These are phyloP conservation scores for Ormyrus pomaceus DNA, from an alignment of 2,888 invertebrate genomes.

Conservation along the genomic window DNA sequence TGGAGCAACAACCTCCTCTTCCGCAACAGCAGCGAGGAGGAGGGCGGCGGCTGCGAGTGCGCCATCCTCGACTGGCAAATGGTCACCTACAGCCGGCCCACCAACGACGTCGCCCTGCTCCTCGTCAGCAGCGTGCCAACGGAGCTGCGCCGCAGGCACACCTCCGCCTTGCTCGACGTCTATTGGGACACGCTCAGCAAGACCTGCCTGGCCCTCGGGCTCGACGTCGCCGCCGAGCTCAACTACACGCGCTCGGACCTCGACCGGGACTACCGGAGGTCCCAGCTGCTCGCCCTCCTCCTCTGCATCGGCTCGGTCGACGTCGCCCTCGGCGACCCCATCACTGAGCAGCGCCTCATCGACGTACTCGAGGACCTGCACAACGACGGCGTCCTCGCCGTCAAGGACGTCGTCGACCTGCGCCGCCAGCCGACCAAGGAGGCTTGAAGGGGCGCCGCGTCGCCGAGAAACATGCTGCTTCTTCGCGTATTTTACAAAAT, in stretches of 20 bases:
- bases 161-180: constrained; percentile 81
- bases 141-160: constrained; percentile 81
- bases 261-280: constrained; percentile 79
- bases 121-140: constrained; percentile 85
- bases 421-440: background rate
- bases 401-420: constrained; percentile 34
- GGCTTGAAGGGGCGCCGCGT: background rate
- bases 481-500: no score
- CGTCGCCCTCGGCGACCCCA: constrained; percentile 85
- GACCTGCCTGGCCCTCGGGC: constrained; percentile 80
- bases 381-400: constrained; percentile 79
- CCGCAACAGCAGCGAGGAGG: constrained; percentile 70
- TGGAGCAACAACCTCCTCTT: constrained; percentile 90
- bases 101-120: constrained; percentile 86
- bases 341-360: constrained; percentile 85
- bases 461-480: no score
- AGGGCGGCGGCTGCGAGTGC: constrained; percentile 78
- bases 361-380: constrained; percentile 86
- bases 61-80: constrained; percentile 90
- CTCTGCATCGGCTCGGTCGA: constrained; percentile 89
- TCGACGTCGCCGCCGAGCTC: constrained; percentile 78
- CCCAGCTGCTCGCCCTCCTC: constrained; percentile 85
- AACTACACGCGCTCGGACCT: constrained; percentile 78
- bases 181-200: constrained; percentile 83
- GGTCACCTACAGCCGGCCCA: constrained; percentile 87